Percentiles rank a stretch among this genome's conserved stretches.
Conservation (phyloP, 2,888 invertebrate genomes). For the Apamea monoglypha region DNA sequence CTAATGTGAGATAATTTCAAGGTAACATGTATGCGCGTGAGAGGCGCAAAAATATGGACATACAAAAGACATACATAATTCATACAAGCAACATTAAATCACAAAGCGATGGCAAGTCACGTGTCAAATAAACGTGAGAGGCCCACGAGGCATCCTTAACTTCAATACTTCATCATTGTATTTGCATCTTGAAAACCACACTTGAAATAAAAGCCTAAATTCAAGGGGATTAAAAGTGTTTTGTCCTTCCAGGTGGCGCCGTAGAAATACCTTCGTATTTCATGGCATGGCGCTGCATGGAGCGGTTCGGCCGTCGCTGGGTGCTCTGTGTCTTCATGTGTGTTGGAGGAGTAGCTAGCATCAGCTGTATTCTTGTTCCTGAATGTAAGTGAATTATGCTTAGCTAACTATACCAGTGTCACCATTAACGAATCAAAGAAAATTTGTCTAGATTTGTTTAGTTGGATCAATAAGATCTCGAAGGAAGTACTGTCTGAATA, state of each 20-base stretch:
- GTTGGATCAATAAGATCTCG: not conserved
- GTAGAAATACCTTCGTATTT: constrained; percentile 92
- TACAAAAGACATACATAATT: not conserved
- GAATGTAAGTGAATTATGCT: constrained; percentile 86
- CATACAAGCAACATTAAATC: not conserved
- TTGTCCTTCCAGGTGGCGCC: constrained; percentile 85
- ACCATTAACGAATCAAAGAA: not conserved
- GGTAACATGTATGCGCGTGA: too few relatives aligned
- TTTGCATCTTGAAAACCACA: not conserved
- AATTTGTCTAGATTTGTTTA: not conserved
- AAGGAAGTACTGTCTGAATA: too few relatives aligned
- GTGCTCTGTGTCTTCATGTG: constrained; percentile 92
- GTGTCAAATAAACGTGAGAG: not conserved
- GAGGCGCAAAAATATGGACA: not conserved
- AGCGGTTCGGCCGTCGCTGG: constrained; percentile 91
- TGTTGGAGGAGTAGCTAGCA: constrained; percentile 92
- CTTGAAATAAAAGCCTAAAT: not conserved
- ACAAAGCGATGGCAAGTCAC: not conserved
- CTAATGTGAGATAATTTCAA: not conserved
- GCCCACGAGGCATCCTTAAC: not conserved
- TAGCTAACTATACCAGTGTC: not conserved
- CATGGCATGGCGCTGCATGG: constrained; percentile 92
- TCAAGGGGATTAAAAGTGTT: not conserved
- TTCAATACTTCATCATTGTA: not conserved
- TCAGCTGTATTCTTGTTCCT: constrained; percentile 92